Evolutionary conservation across 2,113 vertebrate species (phyloP).

Genomic region (Kobus ellipsiprymnus): DNA sequence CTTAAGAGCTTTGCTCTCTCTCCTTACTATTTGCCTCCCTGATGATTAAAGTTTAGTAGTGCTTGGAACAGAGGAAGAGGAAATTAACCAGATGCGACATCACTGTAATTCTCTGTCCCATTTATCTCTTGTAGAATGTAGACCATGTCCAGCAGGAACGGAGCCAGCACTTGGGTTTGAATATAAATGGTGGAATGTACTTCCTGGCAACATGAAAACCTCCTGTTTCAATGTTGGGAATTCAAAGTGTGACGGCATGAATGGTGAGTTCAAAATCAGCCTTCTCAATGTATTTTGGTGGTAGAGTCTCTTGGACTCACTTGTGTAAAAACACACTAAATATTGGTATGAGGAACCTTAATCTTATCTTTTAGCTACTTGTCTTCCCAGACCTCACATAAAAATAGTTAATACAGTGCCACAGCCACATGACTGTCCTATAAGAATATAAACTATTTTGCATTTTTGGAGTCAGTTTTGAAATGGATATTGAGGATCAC

Average conservation of each 20-base stretch:
- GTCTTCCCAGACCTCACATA: background rate
- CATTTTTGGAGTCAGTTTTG: background rate
- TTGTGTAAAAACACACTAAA: background rate
- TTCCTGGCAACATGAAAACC: conserved; percentile 95
- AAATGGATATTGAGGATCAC: background rate
- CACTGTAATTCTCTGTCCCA: background rate
- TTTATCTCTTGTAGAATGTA: conserved; percentile 82
- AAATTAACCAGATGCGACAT: background rate
- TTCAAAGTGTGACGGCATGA: conserved; percentile 95
- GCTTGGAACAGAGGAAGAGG: background rate
- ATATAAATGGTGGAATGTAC: conserved; percentile 98
- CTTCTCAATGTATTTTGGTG: background rate
- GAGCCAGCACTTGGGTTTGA: conserved; percentile 92
- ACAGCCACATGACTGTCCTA: background rate
- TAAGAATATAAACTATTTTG: background rate
- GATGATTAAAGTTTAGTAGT: background rate
- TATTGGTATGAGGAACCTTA: background rate
- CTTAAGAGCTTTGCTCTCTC: background rate
- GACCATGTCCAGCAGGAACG: conserved; percentile 91
- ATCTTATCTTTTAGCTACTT: background rate
- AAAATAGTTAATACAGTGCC: background rate
- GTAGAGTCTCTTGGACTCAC: background rate
- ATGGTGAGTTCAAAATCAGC: conserved; percentile 82
- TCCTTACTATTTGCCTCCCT: background rate
- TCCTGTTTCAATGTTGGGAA: conserved; percentile 98